Evolutionary conservation across 2,113 vertebrate genomes (phyloP).

Genomic region (Grammomys dolichurus): DNA sequence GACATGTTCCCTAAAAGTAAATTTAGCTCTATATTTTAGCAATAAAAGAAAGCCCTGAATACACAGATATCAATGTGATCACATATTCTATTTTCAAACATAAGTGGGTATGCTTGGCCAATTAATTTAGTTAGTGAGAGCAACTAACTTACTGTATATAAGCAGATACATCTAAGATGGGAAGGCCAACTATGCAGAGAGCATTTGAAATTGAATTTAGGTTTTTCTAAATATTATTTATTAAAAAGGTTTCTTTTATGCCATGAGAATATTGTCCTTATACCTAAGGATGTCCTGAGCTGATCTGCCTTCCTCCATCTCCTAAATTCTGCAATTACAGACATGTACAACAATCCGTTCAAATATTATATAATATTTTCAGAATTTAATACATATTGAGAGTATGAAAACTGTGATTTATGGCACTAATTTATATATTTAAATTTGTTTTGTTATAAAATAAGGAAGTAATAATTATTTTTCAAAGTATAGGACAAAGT

Average conservation of each 20-base stretch:
- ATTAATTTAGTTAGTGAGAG: neutral
- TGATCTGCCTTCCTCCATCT: neutral
- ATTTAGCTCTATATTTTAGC: neutral
- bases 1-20: neutral
- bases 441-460: slow-evolving; percentile 1
- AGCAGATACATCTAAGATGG: slow-evolving; percentile 2
- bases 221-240: slow-evolving; percentile 18
- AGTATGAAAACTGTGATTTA: slow-evolving; percentile 3
- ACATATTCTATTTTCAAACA: neutral
- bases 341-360: neutral
- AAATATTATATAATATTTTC: slow-evolving; percentile 12
- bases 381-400: neutral
- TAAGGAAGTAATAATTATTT: neutral
- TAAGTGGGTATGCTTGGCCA: neutral
- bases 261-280: neutral
- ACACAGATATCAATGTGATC: neutral
- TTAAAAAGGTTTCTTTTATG: neutral
- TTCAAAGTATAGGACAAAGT: neutral
- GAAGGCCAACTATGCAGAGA: neutral
- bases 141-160: neutral
- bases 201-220: neutral
- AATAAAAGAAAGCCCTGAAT: neutral
- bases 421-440: neutral
- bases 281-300: neutral
- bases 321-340: neutral